phyloP scores from a whole-genome alignment of 2,113 vertebrate species.

The Zosterops borbonicus region DNA sequence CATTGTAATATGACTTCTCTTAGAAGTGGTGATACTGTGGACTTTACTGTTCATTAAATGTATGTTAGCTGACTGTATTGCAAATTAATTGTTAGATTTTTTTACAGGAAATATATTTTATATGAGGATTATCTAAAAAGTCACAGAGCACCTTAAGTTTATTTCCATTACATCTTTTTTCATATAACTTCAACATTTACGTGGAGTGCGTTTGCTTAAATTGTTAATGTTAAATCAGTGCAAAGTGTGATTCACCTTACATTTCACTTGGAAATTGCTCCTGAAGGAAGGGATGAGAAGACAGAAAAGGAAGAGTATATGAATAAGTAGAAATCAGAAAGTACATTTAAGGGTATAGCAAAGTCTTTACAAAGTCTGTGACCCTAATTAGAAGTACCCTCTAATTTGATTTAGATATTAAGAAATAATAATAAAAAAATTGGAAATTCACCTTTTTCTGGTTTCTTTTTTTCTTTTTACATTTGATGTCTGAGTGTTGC shows the following conservation, averaged over 20 bases:
- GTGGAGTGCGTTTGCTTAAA: neutral
- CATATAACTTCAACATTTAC: neutral
- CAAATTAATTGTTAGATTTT: neutral
- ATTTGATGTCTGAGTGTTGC: neutral
- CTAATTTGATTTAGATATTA: neutral
- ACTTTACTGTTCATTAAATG: neutral
- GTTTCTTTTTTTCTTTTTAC: neutral
- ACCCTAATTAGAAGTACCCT: neutral
- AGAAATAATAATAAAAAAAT: neutral
- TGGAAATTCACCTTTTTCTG: neutral
- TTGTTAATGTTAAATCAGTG: neutral
- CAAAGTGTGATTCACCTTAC: neutral
- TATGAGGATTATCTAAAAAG: neutral
- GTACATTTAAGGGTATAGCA: neutral
- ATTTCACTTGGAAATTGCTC: neutral
- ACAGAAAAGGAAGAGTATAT: neutral
- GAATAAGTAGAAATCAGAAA: neutral
- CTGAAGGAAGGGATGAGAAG: neutral
- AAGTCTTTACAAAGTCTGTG: neutral
- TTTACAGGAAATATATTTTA: neutral
- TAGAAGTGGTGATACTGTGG: neutral
- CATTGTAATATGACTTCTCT: neutral
- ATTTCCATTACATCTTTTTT: neutral
- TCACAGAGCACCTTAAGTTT: neutral
- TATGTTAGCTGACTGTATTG: neutral